These are phyloP conservation scores for Amniataba percoides DNA, from an alignment of 2,797 vertebrate genomes.

Conservation along the genomic window DNA sequence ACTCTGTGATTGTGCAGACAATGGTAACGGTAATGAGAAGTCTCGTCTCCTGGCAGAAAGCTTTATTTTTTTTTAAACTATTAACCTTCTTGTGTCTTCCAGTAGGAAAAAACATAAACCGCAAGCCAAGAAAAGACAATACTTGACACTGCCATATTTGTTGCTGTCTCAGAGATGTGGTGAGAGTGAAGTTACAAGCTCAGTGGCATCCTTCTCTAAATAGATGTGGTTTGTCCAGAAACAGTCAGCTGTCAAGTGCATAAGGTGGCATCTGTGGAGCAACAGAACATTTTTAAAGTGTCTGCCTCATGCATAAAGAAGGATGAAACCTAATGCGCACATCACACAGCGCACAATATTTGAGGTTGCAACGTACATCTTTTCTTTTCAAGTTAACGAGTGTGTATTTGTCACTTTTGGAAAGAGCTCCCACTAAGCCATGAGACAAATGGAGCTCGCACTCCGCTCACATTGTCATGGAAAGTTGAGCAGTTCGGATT, in stretches of 20 bases:
- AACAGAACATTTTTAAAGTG: background rate
- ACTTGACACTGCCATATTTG: conserved; percentile 30
- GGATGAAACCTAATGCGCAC: background rate
- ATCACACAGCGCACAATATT: background rate
- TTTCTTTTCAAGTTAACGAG: conserved; percentile 1
- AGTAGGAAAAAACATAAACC: conserved; percentile 44
- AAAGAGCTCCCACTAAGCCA: conserved; percentile 21
- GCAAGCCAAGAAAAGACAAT: conserved; percentile 25
- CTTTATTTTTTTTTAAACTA: background rate
- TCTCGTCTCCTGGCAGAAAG: background rate
- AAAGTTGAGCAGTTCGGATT: conserved; percentile 42
- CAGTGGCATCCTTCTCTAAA: conserved; percentile 17
- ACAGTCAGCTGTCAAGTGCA: conserved; percentile 14
- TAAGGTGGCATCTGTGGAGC: background rate
- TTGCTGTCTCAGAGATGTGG: conserved; percentile 24
- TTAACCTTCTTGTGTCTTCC: background rate
- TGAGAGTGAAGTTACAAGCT: conserved; percentile 33
- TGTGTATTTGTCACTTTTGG: background rate
- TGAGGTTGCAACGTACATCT: background rate
- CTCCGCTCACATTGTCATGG: conserved; percentile 30
- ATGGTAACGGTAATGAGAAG: background rate
- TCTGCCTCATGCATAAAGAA: background rate
- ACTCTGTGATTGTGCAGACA: background rate
- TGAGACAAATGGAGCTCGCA: conserved; percentile 27
- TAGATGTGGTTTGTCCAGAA: conserved; percentile 28